Evolutionary conservation across 2,797 vertebrate genomes (phyloP).

Genomic region (Pangasius krempfi): DNA sequence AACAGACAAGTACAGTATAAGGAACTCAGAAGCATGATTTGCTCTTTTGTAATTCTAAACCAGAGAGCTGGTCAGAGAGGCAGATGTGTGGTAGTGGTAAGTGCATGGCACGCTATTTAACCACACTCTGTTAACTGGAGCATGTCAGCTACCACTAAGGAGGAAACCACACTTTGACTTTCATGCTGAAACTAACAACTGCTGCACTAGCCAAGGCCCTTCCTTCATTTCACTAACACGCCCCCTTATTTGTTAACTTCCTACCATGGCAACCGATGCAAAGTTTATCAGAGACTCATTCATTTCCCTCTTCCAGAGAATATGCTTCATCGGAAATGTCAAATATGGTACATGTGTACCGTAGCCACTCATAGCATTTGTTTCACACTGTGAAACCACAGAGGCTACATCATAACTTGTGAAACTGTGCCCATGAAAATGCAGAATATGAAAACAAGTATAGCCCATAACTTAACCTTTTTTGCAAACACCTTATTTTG

Average conservation of each 20-base stretch:
- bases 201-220: conserved; percentile 42
- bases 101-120: conserved; percentile 33
- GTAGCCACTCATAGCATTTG: too few species aligned
- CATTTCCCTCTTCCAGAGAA: background rate
- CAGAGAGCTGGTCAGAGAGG: conserved; percentile 30
- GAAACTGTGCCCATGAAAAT: background rate
- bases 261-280: conserved; percentile 43
- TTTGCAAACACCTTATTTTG: background rate
- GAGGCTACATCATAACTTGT: background rate
- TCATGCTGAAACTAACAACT: conserved; percentile 49
- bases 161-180: conserved; percentile 59
- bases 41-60: conserved; percentile 44
- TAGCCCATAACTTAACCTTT: background rate
- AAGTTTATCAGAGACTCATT: background rate
- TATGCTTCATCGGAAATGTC: background rate
- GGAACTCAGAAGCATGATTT: background rate
- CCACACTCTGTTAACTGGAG: conserved; percentile 55
- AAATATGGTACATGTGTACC: background rate
- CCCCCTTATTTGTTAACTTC: conserved; percentile 25
- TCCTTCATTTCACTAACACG: conserved; percentile 25
- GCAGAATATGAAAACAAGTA: background rate
- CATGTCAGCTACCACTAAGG: conserved; percentile 35
- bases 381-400: background rate
- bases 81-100: conserved; percentile 6
- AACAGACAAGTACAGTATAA: background rate